Evolutionary conservation across 2,113 vertebrate genomes (phyloP).

Genomic region (Ailuropoda melanoleuca): DNA sequence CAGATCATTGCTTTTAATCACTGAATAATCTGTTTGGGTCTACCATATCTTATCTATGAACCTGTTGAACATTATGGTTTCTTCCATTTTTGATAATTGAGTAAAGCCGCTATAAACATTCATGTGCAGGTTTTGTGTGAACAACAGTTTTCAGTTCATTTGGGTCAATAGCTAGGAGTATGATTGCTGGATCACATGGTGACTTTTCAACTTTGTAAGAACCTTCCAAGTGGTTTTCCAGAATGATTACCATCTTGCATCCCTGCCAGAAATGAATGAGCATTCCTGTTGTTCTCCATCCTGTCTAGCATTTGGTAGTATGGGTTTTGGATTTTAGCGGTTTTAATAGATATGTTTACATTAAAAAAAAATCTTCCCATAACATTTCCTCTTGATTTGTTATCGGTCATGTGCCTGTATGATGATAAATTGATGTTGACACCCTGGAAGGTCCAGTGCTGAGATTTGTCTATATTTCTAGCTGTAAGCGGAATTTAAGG

Average conservation of each 20-base stretch:
- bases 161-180: too few relatives aligned
- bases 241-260: not conserved
- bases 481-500: not conserved
- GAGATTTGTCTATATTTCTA: not conserved
- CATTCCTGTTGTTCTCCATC: too few relatives aligned
- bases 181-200: not conserved
- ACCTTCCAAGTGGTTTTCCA: not conserved
- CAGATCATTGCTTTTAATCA: not conserved
- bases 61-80: not conserved
- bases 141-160: not conserved
- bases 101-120: not conserved
- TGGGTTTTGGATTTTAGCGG: not conserved
- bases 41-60: not conserved
- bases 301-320: not conserved
- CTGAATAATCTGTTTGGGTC: not conserved
- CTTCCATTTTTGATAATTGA: not conserved
- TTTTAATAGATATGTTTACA: not conserved
- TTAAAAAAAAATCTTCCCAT: not conserved
- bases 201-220: not conserved
- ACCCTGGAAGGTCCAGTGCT: rapidly evolving
- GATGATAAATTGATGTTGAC: not conserved
- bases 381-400: not conserved
- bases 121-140: not conserved
- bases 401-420: rapidly evolving
- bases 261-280: rapidly evolving